Evolutionary conservation across 2,113 vertebrate species (phyloP).

Genomic region (Brachirus orientalis): DNA sequence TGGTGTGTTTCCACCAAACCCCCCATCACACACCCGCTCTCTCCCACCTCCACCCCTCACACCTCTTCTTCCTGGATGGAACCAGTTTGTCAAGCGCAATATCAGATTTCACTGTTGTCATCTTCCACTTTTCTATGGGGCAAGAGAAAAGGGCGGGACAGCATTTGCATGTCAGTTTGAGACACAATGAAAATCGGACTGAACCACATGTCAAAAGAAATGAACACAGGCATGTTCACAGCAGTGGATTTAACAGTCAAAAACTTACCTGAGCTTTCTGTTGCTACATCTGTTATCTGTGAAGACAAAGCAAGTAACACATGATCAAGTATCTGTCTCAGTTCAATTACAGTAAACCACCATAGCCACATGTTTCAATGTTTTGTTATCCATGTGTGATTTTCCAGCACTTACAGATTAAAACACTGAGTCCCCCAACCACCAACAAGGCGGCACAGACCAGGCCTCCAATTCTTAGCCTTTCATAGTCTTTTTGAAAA

Average conservation of each 20-base stretch:
- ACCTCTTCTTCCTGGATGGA: conserved; percentile 36
- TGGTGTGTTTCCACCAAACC: conserved; percentile 14
- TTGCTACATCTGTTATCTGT: conserved; percentile 69
- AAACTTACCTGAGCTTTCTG: conserved; percentile 59
- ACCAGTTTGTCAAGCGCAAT: conserved; percentile 48
- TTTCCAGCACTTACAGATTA: conserved; percentile 79
- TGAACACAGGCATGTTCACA: not conserved
- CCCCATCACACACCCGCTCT: not conserved
- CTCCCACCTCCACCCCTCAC: conserved; percentile 16
- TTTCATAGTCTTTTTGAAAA: conserved; percentile 76
- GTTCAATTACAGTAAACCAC: no score
- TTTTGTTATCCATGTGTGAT: no score
- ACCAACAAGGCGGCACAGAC: conserved; percentile 69
- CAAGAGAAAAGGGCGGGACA: conserved; percentile 15
- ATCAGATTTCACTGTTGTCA: conserved; percentile 77
- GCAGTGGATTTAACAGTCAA: not conserved
- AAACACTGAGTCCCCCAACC: conserved; percentile 52
- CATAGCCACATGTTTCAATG: not conserved
- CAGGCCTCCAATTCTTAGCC: conserved; percentile 79
- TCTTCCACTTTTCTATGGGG: conserved; percentile 68
- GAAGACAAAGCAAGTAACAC: conserved; percentile 28
- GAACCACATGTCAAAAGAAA: not conserved
- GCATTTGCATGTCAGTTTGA: conserved; percentile 13
- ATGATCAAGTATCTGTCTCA: no score
- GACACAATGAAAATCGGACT: not conserved